Evolutionary conservation across 1,140 invertebrate species (phyloP).

Genomic region (Spodoptera litura): DNA sequence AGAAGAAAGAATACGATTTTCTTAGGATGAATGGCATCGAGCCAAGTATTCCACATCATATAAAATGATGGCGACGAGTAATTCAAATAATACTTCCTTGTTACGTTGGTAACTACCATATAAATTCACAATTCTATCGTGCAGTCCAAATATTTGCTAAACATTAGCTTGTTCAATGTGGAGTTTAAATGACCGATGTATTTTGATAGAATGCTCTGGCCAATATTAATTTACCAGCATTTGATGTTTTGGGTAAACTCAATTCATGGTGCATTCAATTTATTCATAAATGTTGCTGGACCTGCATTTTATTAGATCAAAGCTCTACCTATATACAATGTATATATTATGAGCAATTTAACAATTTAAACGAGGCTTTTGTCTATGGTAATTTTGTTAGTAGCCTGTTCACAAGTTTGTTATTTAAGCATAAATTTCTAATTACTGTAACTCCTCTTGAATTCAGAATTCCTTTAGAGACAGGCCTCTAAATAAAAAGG

Average conservation of each 20-base stretch:
- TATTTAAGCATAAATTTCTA: no score
- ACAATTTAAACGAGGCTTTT: no score
- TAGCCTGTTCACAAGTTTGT: no score
- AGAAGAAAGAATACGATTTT: not conserved
- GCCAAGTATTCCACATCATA: constrained; percentile 32
- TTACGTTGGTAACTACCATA: not conserved
- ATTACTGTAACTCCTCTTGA: no score
- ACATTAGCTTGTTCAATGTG: not conserved
- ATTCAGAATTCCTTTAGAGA: no score
- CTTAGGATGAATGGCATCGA: not conserved
- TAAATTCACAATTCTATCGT: not conserved
- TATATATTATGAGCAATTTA: no score
- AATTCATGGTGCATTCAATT: not conserved
- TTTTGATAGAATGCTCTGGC: not conserved
- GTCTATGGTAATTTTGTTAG: no score
- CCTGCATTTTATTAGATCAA: not conserved
- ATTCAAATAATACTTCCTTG: constrained; percentile 10
- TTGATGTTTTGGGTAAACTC: not conserved
- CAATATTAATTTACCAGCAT: not conserved
- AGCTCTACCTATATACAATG: not conserved
- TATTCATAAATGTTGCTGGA: not conserved
- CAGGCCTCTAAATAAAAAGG: no score
- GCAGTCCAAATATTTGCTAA: not conserved
- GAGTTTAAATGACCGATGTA: not conserved
- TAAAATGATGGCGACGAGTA: not conserved